phyloP scores from a whole-genome alignment of 1,140 invertebrate genomes.

The Apis laboriosa region DNA sequence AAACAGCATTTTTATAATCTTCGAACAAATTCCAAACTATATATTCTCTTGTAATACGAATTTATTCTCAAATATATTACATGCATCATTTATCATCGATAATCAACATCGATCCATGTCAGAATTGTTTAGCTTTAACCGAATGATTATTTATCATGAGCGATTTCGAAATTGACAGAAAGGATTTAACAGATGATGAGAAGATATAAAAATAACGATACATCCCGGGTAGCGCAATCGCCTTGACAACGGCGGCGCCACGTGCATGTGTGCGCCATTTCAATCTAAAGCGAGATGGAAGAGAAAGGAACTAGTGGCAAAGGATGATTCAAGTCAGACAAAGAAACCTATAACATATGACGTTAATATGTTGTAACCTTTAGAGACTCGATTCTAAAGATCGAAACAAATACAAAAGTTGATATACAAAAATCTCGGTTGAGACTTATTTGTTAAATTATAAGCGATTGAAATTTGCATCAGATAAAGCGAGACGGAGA shows the following conservation, averaged over 20 bases:
- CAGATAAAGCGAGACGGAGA: neutral
- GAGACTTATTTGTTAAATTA: no score
- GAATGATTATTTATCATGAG: constrained; percentile 19
- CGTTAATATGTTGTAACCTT: no score
- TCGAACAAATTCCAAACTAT: neutral
- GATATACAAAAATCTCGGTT: no score
- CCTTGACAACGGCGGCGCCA: constrained; percentile 76
- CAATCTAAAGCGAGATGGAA: constrained; percentile 23
- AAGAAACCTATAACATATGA: no score
- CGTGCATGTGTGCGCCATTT: constrained; percentile 72
- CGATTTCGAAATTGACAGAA: neutral
- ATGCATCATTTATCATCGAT: neutral
- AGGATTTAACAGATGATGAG: neutral
- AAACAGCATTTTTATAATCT: neutral
- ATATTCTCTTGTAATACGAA: neutral
- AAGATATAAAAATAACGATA: constrained; percentile 1
- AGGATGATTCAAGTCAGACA: no score
- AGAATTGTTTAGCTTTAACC: neutral
- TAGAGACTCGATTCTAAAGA: no score
- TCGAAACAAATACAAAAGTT: no score
- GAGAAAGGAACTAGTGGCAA: neutral
- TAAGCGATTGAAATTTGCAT: constrained; percentile 1
- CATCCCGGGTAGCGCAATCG: constrained; percentile 73
- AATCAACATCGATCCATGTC: neutral
- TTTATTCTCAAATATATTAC: no score